Percentiles rank a stretch among this genome's conserved stretches.
These are phyloP conservation scores for Chloropsis hardwickii DNA, from an alignment of 2,113 vertebrate species.

Conservation along the genomic window DNA sequence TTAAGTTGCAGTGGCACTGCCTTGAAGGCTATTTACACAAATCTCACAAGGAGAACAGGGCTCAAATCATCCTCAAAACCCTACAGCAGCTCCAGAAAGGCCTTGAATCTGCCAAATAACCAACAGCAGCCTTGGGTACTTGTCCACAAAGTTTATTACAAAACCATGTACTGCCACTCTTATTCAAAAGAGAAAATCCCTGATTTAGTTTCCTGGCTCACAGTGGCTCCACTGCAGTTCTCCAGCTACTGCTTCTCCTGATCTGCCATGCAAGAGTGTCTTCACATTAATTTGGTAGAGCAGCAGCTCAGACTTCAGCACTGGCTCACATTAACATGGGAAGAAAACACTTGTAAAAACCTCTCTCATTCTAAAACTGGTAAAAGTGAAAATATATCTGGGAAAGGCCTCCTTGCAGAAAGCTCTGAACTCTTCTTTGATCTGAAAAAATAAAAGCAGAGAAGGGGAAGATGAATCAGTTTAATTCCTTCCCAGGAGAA, in stretches of 20 bases:
- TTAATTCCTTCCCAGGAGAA: not conserved
- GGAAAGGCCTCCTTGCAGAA: not conserved
- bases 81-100: not conserved
- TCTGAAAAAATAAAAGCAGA: constrained; percentile 24
- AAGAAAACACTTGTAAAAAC: not conserved
- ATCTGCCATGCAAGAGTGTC: not conserved
- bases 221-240: accelerated
- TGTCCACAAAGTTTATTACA: constrained; percentile 39
- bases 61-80: not conserved
- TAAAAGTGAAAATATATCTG: not conserved
- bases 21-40: not conserved
- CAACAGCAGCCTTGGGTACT: not conserved
- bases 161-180: not conserved
- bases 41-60: not conserved
- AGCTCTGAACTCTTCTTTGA: not conserved
- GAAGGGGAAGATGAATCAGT: not conserved
- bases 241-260: not conserved
- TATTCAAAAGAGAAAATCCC: not conserved
- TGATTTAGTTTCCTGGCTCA: not conserved
- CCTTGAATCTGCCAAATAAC: not conserved
- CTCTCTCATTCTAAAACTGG: not conserved
- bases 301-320: not conserved
- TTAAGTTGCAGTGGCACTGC: not conserved
- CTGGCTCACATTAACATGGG: not conserved
- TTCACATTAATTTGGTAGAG: not conserved